Conservation (phyloP, 2,797 vertebrate species). For the Odontamblyopus rebecca region DNA sequence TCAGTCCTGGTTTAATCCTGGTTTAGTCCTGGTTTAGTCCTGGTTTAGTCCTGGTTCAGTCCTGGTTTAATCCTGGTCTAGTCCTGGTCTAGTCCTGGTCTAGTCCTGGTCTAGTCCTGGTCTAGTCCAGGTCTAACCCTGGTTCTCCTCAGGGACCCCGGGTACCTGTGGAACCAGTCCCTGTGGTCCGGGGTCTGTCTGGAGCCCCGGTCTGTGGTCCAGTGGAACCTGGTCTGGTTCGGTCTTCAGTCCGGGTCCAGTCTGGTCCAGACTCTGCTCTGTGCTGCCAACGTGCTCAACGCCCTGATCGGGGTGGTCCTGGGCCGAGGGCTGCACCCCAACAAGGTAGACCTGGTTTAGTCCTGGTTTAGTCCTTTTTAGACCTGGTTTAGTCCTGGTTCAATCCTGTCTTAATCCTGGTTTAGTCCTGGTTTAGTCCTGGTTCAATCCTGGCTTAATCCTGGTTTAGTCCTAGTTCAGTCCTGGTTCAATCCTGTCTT, state of each 20-base stretch:
- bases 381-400: background rate
- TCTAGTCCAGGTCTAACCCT: background rate
- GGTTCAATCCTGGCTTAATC: conserved; percentile 19
- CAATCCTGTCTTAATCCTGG: background rate
- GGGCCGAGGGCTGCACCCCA: conserved; percentile 40
- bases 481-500: background rate
- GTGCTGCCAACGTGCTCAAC: conserved; percentile 62
- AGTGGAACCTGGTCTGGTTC: conserved; percentile 77
- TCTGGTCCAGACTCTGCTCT: conserved; percentile 61
- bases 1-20: too few relatives aligned
- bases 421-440: too few relatives aligned
- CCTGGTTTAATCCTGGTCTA: background rate
- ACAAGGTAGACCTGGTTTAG: conserved; percentile 54
- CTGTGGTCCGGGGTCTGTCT: conserved; percentile 67
- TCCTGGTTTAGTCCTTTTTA: conserved; percentile 22
- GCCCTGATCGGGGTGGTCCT: conserved; percentile 59
- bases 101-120: background rate
- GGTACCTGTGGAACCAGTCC: background rate
- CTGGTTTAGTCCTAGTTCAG: background rate
- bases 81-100: background rate
- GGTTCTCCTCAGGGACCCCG: background rate
- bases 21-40: conserved; percentile 10
- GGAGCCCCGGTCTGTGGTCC: conserved; percentile 64
- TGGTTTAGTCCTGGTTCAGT: background rate
- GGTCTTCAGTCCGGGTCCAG: conserved; percentile 9